Base-by-base conservation (phyloP, 1,140 invertebrate species). In the Ceratosolen solmsi region DNA sequence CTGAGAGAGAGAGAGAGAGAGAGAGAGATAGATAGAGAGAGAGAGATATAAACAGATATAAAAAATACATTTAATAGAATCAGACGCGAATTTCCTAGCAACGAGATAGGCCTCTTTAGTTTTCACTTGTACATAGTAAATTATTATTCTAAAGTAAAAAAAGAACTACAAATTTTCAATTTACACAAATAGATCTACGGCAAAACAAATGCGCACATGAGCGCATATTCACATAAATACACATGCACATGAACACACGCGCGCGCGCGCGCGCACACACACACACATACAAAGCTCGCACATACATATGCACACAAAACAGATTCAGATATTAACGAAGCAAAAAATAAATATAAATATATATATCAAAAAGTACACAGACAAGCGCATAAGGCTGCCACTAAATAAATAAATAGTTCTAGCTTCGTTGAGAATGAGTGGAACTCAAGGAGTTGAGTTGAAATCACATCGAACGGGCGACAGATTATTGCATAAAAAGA, bases 91-190 rank as follows among this genome's bases (percentile, higher is more conserved):
- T 78, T 63, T 78, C 38, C 22, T 25, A 72, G 74, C 77, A 36
- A 38, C 27, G 49, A 79, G 82, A 38, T 36, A 70, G 70, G 71
- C 71, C 82, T 79, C 78, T 83, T 79, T 83, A 73, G 41, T 80
- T 83, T 74, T 76, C 72, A 83, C 60, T 74, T 83, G 78, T 83
- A 80, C 46, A 83, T 83, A 80, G 78, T 76, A 80, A 83, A 73
- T 80, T 79, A 75, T 83, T 75, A 80, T 70, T 83, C 36, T 75
- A 75, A 60, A 80, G 17, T 80, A 71, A 71, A 56, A 71, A 68
- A 76, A 71, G 41, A 79, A 8, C 17, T 72, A 77, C 38, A 60
- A 77, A 54, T 72, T 72, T 54, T 49, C 30, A 63, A 27, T 65
- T 38, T 73, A 75, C 38, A 77, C 68, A 71, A n/a, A 72, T 11